Conservation (phyloP, 2,113 vertebrate genomes). For the Cephalopholis sonnerati region DNA sequence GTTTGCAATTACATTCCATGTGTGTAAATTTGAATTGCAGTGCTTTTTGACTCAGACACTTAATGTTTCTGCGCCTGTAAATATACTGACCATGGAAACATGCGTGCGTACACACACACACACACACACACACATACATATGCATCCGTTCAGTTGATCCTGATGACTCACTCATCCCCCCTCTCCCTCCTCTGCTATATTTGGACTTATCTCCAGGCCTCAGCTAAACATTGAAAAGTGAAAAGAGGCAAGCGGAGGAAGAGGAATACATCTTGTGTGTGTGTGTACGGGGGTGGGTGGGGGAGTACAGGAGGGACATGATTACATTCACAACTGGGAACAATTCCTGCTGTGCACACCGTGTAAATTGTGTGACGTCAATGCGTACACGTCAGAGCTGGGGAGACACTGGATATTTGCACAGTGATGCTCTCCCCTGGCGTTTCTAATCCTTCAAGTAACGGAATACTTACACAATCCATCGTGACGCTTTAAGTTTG, state of each 20-base stretch:
- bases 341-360: slow-evolving; percentile 22
- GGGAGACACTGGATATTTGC: slow-evolving; percentile 37
- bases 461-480: not conserved
- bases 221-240: slow-evolving; percentile 61
- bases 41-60: not conserved
- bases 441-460: slow-evolving; percentile 1
- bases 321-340: slow-evolving; percentile 45
- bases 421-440: not conserved
- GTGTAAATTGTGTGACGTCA: slow-evolving; percentile 38
- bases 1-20: not conserved
- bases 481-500: not conserved
- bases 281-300: slow-evolving; percentile 1
- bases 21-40: not conserved
- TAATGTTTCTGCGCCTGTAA: slow-evolving; percentile 12
- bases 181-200: slow-evolving; percentile 73
- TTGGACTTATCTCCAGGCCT: slow-evolving; percentile 76
- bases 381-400: slow-evolving; percentile 20
- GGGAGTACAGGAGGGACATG: not conserved
- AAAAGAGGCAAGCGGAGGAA: slow-evolving; percentile 16
- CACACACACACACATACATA: slow-evolving; percentile 45
- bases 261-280: slow-evolving; percentile 19
- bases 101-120: slow-evolving; percentile 22
- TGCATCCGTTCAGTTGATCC: slow-evolving; percentile 47
- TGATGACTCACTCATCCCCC: slow-evolving; percentile 74
- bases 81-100: not conserved